These are phyloP conservation scores for Jaculus jaculus DNA, from an alignment of 2,113 vertebrate genomes.

Conservation along the genomic window DNA sequence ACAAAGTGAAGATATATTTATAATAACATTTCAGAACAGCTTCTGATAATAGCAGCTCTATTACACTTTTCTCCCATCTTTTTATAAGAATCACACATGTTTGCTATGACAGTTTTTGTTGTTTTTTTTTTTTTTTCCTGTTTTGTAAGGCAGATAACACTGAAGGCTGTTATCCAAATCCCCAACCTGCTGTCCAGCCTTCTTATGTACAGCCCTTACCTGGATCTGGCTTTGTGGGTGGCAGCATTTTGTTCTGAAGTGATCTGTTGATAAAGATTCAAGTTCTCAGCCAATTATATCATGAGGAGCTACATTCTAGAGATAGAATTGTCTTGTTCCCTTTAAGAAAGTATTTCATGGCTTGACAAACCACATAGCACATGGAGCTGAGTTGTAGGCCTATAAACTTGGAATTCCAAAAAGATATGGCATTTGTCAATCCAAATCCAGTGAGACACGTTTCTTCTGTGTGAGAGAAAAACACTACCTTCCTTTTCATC, in stretches of 20 bases:
- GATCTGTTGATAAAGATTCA: background rate
- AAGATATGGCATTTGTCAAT: background rate
- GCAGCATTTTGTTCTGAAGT: background rate
- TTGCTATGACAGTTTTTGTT: background rate
- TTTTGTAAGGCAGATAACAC: background rate
- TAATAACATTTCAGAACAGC: background rate
- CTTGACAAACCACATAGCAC: background rate
- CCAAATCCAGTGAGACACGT: background rate
- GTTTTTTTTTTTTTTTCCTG: background rate
- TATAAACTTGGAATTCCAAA: background rate
- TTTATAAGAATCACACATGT: background rate
- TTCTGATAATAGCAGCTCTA: background rate
- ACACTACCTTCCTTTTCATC: background rate
- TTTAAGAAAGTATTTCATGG: background rate
- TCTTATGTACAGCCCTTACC: background rate
- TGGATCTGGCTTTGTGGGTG: background rate
- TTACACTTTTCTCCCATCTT: background rate
- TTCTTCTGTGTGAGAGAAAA: background rate
- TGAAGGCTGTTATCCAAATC: background rate
- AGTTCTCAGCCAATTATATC: background rate
- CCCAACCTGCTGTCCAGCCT: fast-evolving
- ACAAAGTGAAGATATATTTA: background rate
- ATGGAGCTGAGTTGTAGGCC: background rate
- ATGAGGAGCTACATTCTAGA: background rate
- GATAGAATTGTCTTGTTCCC: fast-evolving